Percentiles rank a stretch among this genome's conserved stretches.
Evolutionary conservation across 2,888 invertebrate species (phyloP).

Genomic region (Pollenia angustigena): DNA sequence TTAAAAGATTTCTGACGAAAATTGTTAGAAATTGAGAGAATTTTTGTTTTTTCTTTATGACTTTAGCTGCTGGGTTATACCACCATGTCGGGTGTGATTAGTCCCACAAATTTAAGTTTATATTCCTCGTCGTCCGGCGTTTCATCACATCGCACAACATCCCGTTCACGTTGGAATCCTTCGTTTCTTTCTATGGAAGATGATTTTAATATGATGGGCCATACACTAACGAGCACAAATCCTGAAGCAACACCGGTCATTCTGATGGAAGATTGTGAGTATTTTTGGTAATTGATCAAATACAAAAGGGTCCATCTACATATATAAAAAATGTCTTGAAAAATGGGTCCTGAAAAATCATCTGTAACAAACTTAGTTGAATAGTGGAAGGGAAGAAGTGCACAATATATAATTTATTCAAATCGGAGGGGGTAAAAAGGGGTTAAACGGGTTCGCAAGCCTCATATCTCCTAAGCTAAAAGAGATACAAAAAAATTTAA

Average conservation of each 20-base stretch:
- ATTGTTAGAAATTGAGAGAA: neutral
- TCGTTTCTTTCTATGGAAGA: conserved; percentile 94
- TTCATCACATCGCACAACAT: conserved; percentile 87
- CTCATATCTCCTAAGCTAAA: no score
- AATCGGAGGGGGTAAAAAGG: no score
- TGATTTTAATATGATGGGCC: conserved; percentile 97
- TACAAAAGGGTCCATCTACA: neutral
- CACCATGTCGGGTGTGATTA: conserved; percentile 92
- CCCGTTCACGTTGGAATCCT: conserved; percentile 92
- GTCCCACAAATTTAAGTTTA: conserved; percentile 93
- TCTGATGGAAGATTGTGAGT: conserved; percentile 91
- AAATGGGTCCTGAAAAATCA: no score
- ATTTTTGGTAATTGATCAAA: neutral
- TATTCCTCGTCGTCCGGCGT: conserved; percentile 89
- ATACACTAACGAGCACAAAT: conserved; percentile 86
- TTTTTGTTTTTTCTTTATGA: neutral
- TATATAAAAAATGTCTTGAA: no score
- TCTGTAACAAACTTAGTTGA: no score
- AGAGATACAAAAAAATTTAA: no score
- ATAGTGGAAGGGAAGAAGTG: no score
- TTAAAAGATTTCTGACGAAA: neutral
- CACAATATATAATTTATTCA: no score
- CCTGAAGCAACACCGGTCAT: conserved; percentile 89
- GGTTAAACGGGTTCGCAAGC: no score
- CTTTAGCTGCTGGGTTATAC: conserved; percentile 95